A percentile compares a stretch with the other conserved stretches of the same genome.
Conservation (phyloP, 2,888 invertebrate species). For the Odontomyia ornata region DNA sequence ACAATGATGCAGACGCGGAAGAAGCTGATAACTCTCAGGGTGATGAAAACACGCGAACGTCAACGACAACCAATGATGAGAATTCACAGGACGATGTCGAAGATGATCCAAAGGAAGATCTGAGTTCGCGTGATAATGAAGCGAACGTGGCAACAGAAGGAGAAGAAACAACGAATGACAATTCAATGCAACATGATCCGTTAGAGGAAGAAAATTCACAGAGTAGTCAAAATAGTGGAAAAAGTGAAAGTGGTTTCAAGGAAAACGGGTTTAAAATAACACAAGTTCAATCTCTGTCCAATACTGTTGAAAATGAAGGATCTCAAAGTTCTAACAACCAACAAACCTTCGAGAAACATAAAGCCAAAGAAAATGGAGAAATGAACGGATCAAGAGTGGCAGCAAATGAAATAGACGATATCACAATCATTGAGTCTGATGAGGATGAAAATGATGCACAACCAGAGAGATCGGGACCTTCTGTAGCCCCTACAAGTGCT, state of each 20-base stretch:
- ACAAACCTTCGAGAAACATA: background rate
- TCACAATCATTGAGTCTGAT: slow-evolving; percentile 51
- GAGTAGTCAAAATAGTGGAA: slow-evolving; percentile 52
- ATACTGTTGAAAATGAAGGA: slow-evolving; percentile 11
- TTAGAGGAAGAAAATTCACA: slow-evolving; percentile 51
- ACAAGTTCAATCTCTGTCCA: background rate
- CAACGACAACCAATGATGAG: slow-evolving; percentile 53
- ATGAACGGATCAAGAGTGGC: slow-evolving; percentile 31
- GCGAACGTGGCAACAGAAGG: background rate
- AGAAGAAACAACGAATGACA: slow-evolving; percentile 30
- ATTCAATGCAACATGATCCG: slow-evolving; percentile 25
- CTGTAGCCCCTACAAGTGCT: background rate
- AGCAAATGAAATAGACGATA: slow-evolving; percentile 46
- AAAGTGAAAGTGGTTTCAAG: slow-evolving; percentile 20
- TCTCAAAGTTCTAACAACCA: slow-evolving; percentile 1
- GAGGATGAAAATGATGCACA: slow-evolving; percentile 39
- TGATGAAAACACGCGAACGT: slow-evolving; percentile 52
- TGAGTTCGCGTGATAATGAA: slow-evolving; percentile 15
- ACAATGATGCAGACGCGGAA: slow-evolving; percentile 55
- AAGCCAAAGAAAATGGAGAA: slow-evolving; percentile 44
- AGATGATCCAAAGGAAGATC: slow-evolving; percentile 51
- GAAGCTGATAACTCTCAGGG: slow-evolving; percentile 54
- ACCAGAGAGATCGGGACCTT: background rate
- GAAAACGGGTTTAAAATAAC: slow-evolving; percentile 19
- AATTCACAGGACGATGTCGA: slow-evolving; percentile 53